Base-by-base conservation (phyloP, 1,140 invertebrate genomes). In the Chelonus insularis region DNA sequence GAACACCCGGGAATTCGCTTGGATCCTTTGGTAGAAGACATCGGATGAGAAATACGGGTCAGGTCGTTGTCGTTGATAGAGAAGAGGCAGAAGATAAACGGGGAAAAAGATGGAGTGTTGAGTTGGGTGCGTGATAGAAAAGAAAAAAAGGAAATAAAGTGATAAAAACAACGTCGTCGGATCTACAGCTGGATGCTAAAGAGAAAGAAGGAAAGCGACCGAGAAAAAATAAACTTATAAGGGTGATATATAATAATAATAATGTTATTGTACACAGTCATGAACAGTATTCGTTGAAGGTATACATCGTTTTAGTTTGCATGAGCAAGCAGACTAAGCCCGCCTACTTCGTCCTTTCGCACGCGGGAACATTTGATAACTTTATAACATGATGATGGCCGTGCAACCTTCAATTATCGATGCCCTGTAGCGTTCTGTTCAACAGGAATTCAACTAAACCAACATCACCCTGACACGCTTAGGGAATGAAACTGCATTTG, bases 331-430 rank as follows among this genome's bases (percentile, higher is more conserved):
- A 48, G 20, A 16, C 20, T 29, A 29, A 29, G 23, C 1, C 12
- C 48, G 14, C 48, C 14, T 18, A 29, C 8, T 8, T 18, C 29
- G 48, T 18, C 48, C 21, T 25, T 23, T 48, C 45, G 9, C 45
- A 48, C 48, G 29, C 29, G 29, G 12, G 25, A 34, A 6, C 14
- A 23, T 51, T 51, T 51, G 48, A 18, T 51, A 51, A 51, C 48
- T 51, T 51, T 51, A 51, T 34, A 51, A 34, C 48, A 23, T 18
- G 23, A 51, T 51, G 25, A 29, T 12, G 16, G 9, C 7, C n/a
- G 45, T 48, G 45, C n/a, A 48, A 7, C 45, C 45, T 48, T 48
- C 45, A 48, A 48, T 48, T 48, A 48, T 48, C 45, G 45, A 48
- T 48, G 21, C 45, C 45, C 20, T 1, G 21, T 48, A 23, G 20